Evolutionary conservation across 92 coral and sea anemone species (phyloP), one percentile per base, ranked within the genome.

Genomic region (Hydrozoanthus gracilis): DNA sequence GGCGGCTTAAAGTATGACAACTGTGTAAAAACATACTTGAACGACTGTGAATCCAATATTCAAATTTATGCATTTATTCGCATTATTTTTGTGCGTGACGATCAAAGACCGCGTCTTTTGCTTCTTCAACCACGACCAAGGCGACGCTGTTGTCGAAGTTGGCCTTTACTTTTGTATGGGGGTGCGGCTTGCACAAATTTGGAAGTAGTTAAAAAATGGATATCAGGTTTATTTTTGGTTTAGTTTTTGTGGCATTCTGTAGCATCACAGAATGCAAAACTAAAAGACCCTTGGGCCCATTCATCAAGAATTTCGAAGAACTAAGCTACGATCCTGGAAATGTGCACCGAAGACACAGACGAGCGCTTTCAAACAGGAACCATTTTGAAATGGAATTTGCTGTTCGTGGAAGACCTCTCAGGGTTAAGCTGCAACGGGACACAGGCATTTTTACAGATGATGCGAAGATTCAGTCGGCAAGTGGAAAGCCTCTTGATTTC

Each of bases 221-320:
- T 80, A 72, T 73, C 58, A 64, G 62, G 10, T 82, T 48, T 56
- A n/a, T 51, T 13, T 86, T 87, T 76, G 67, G 69, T 76, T 88
- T 77, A 62, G 82, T 77, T 56, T 79, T 50, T 73, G 65, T 16
- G 49, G 88, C 76, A 71, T 67, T 82, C 48, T 66, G 80, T 84
- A 78, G 68, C 18, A 78, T 35, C 88, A 84, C 54, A 56, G 82
- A 73, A 45, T 73, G 93, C 78, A 69, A 60, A 12, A 70, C 27
- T 14, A 69, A 87, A 7, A 85, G 74, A 35, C 88, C 90, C 49
- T 83, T 97, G 2, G 91, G 93, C 9, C 88, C 86, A 46, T 97
- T 94, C 70, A 92, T 96, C 69, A 86, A 71, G 73, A 93, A 93
- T 79, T 95, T 73, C 76, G 98, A 96, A 45, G 87, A 91, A 0